Percentiles rank a stretch among this genome's conserved stretches.
These are phyloP conservation scores for Noctua comes DNA, from an alignment of 2,888 invertebrate genomes.

Conservation along the genomic window DNA sequence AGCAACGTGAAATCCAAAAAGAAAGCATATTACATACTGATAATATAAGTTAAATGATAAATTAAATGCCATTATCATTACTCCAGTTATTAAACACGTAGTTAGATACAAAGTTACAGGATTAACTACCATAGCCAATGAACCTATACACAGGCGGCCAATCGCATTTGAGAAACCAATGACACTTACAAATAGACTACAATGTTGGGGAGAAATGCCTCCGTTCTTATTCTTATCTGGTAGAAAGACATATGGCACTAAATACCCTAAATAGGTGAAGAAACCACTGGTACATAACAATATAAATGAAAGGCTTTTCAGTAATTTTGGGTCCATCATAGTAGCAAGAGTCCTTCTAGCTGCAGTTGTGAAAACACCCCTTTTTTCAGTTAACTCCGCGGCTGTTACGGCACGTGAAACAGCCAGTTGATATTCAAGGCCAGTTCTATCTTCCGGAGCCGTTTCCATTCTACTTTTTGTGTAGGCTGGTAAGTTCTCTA, in stretches of 20 bases:
- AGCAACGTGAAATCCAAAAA: constrained; percentile 81
- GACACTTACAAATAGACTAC: constrained; percentile 81
- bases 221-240: constrained; percentile 76
- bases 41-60: constrained; percentile 78
- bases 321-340: constrained; percentile 84
- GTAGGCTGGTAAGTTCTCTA: constrained; percentile 80
- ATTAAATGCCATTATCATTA: constrained; percentile 77
- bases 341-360: constrained; percentile 84
- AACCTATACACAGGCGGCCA: constrained; percentile 79
- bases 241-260: constrained; percentile 84
- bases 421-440: constrained; percentile 86
- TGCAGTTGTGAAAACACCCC: constrained; percentile 84
- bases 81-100: constrained; percentile 74
- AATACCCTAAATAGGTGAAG: constrained; percentile 78
- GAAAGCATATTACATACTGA: constrained; percentile 79
- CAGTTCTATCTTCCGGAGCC: constrained; percentile 76
- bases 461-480: constrained; percentile 82
- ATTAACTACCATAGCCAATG: constrained; percentile 77
- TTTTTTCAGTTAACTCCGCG: constrained; percentile 79
- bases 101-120: constrained; percentile 73
- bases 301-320: constrained; percentile 79
- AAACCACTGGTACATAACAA: constrained; percentile 78
- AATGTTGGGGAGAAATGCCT: constrained; percentile 77
- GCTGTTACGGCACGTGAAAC: constrained; percentile 85
- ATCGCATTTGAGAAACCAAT: constrained; percentile 80